Evolutionary conservation across 2,797 vertebrate species (phyloP).

Genomic region (Oreochromis mossambicus): DNA sequence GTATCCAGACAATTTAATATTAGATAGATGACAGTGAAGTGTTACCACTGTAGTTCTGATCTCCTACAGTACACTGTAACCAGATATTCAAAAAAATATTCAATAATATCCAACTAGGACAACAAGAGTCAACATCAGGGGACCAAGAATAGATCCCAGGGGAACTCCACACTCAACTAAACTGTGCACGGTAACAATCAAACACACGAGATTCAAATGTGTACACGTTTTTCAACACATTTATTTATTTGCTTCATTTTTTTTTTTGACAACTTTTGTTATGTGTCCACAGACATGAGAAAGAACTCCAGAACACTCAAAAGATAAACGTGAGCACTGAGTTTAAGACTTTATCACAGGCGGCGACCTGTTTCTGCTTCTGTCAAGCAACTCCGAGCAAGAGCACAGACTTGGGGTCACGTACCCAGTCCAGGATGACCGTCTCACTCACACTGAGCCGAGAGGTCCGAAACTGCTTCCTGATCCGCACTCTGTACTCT

Average conservation of each 20-base stretch:
- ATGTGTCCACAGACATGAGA: slow-evolving; percentile 79
- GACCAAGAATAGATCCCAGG: not conserved
- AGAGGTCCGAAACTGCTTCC: slow-evolving; percentile 34
- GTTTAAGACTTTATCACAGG: slow-evolving; percentile 61
- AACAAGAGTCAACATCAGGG: not conserved
- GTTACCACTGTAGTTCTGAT: not conserved
- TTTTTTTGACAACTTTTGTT: slow-evolving; percentile 70
- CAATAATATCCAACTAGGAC: not conserved
- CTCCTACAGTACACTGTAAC: not conserved
- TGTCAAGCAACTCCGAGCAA: slow-evolving; percentile 40
- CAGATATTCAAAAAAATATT: not conserved
- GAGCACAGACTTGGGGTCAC: slow-evolving; percentile 27
- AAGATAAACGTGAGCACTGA: slow-evolving; percentile 75
- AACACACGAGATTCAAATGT: slow-evolving; percentile 17
- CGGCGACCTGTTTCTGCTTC: slow-evolving; percentile 35
- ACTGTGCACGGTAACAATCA: not conserved
- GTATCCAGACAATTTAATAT: not conserved
- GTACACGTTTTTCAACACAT: slow-evolving; percentile 69
- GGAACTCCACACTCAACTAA: not conserved
- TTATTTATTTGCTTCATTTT: slow-evolving; percentile 63
- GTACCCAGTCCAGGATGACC: not conserved
- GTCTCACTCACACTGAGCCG: slow-evolving; percentile 10
- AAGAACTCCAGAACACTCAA: slow-evolving; percentile 75
- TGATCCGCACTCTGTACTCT: slow-evolving; percentile 31
- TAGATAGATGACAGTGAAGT: not conserved